Evolutionary conservation across 1,140 invertebrate species (phyloP), one percentile per base, ranked within the genome.

Genomic region (Lethocerus indicus): DNA sequence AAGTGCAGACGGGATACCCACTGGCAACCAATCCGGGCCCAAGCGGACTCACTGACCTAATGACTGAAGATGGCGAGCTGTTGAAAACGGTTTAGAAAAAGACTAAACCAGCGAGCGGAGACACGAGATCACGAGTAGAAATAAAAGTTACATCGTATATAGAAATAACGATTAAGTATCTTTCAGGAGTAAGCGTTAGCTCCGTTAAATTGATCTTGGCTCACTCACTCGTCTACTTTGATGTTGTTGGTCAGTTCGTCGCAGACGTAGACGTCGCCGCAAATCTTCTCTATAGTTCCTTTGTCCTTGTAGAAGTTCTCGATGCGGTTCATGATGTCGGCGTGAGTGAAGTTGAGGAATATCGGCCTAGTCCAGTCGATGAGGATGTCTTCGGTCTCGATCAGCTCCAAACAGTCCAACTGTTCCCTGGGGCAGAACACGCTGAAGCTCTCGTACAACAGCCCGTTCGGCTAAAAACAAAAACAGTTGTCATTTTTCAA

Each of bases 261-360:
- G 63, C 74, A 79, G 47, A 76, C 73, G 63, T 82, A 87, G 27
- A 86, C 74, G 62, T 87, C 83, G 42, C 82, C 81, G 52, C 75
- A 72, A 45, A 83, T 73, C 63, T 76, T 77, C 60, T 85, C 80
- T 61, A 83, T 72, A 12, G 27, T 13, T 23, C 78, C 78, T 16
- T 69, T 69, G 37, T 67, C 66, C 46, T 71, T 66, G 68, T 81
- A 81, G 53, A 78, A 73, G 20, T 69, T 63, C 57, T 77, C 74
- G 57, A 87, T 70, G 56, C 75, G 74, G 56, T 81, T 73, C 61
- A 84, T 79, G 58, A 86, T 83, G 40, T 72, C 71, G 56, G 73
- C 71, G 66, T 85, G 81, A 54, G 81, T 83, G 65, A 83, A 85
- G 67, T 87, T 86, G 63, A 86, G 73, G 69, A 82, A 87, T 59